Base-by-base conservation (phyloP, 2,113 vertebrate genomes). In the Callocephalon fimbriatum region DNA sequence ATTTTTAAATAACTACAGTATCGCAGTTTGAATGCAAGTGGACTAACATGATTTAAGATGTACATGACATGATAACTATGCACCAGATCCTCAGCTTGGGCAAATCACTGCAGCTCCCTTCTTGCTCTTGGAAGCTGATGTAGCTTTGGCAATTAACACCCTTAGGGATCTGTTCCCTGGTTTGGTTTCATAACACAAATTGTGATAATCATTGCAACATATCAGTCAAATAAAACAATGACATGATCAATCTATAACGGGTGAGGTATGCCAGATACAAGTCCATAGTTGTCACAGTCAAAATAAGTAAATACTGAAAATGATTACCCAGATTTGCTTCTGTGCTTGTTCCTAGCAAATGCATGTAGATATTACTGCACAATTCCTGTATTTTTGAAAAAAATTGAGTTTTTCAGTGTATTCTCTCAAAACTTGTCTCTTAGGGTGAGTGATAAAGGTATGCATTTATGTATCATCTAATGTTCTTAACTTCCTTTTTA, bases 381-480 rank as follows among this genome's bases (percentile, higher is more conserved):
- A 87, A 48, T 66, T 81, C 12, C 8, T 27, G 32, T 11, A 72
- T 17, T 61, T 71, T 22, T 32, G 3, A 18, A 14, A 14, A 61
- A 74, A 35, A 15, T 18, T 26, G 3, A 72, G 0, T 1, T 48
- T 51, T 62, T 61, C 27, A 37, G 15, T 35, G 12, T 51, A 27
- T 75, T 81, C 2, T 51, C 32, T 81, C 35, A 74, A 62, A 90
- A 59, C 8, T 20, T 70, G 12, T 67, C 37, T 92, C 31, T 82
- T 38, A 3, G 3, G 17, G 5, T 51, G 21, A 74, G 35, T 1
- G 4, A 88, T 62, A 78, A 37, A 91, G 37, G 42, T 21, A 74
- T 0, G 0, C 3, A 53, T 62, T 58, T 78, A 47, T 11, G 5
- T 42, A 88, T 65, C 9, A 53, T 0, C 1, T 32, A 40, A 22